phyloP scores from a whole-genome alignment of 2,113 vertebrate genomes.

The Aptenodytes patagonicus region DNA sequence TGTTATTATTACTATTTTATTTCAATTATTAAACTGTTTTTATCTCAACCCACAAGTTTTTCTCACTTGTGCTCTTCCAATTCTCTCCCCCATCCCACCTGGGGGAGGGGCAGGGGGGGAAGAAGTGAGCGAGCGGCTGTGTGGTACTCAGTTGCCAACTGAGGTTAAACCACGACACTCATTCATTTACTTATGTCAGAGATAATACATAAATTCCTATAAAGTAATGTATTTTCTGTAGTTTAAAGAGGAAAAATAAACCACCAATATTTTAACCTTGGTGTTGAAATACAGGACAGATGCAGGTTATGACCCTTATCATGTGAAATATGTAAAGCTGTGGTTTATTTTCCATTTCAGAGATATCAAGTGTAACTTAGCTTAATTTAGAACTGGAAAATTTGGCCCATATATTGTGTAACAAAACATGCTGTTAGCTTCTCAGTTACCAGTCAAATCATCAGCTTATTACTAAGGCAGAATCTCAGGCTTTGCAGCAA shows the following conservation, averaged over 20 bases:
- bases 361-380: background rate
- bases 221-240: background rate
- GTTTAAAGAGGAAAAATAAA: background rate
- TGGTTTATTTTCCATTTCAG: background rate
- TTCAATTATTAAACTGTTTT: no score
- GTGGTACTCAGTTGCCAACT: no score
- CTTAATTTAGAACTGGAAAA: background rate
- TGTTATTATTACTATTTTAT: no score
- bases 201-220: background rate
- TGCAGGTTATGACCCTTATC: background rate
- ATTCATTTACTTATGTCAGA: background rate
- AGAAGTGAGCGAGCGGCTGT: no score
- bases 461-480: background rate
- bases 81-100: no score
- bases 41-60: no score
- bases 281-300: background rate
- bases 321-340: background rate
- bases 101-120: no score
- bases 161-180: background rate
- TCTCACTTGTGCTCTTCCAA: no score
- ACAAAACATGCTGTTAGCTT: background rate
- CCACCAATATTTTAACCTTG: background rate
- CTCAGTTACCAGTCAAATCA: background rate
- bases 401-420: background rate
- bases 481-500: background rate